Evolutionary conservation across 2,797 vertebrate genomes (phyloP), one percentile per base, ranked within the genome.

Genomic region (Lophotriccus pileatus): DNA sequence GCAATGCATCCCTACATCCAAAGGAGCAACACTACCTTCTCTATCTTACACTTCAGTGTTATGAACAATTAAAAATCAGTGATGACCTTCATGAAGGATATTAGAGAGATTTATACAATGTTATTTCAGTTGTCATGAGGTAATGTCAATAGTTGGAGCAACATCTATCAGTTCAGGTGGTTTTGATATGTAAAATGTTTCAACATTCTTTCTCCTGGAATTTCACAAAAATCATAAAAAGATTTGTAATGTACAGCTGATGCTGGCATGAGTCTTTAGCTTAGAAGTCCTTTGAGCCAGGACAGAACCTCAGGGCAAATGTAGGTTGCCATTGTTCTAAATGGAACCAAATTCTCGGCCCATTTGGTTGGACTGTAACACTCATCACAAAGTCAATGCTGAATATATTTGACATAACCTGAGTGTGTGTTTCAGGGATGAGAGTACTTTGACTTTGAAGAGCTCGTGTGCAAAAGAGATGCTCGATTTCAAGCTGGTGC

Each of bases 161-260:
- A 74, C 77, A 89, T 81, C 92, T 89, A 90, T 84, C 89, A 87
- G 67, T 85, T 80, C 95, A 95, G 91, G 84, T 97, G 96, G 43
- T 93, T 97, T 95, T 96, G 56, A 95, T 96, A 90, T 39, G 39
- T 81, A 94, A 94, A 96, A 96, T 58, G 44, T 70, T 95, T 89
- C 74, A 90, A 84, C 75, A 92, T 94, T 95, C 56, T 53, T 93
- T 91, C 36, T 39, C 18, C 43, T 63, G 80, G 77, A 97, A 92
- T 90, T 90, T 91, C 63, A 92, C 36, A 94, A 81, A 82, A 90
- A 87, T 44, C 24, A 81, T 78, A 79, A 87, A 92, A 89, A 93
- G 78, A 74, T 20, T 56, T 21, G 59, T 50, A 66, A 78, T 79
- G 77, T 82, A 90, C 93, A 96, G 88, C 89, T 94, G 84, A 95